Base-by-base conservation (phyloP, 1,140 invertebrate genomes). In the Formica selysi region DNA sequence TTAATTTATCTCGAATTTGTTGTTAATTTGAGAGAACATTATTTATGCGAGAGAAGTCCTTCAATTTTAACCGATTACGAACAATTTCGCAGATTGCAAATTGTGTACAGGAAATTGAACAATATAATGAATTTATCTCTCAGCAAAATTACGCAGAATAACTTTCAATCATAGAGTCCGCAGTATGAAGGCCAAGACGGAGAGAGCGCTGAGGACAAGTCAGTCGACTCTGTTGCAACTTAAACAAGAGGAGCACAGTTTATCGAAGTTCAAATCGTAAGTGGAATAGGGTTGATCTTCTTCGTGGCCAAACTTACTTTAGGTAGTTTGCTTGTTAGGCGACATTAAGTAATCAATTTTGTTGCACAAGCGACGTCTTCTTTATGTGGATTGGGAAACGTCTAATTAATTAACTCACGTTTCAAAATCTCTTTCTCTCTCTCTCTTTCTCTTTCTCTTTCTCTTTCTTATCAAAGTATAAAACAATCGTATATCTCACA, bases 301-400 rank as follows among this genome's bases (percentile, higher is more conserved):
- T 38, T 8, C 38, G 6, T 64, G 61, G 48, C 76, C 64, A 48
- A 89, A 87, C 86, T 89, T 90, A 84, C 61, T 51, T 51, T 51
- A 19, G 76, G 48, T 51, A 64, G 78, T 62, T 86, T 73, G 76
- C 83, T 74, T 68, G 64, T 90, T 85, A 64, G 71, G 38, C 51
- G 68, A 88, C 80, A 90, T 89, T 80, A 86, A 89, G 89, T 90
- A 90, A 90, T 90, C 89, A 90, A 89, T 90, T 90, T 68, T 8
- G 76, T 68, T 26, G 74, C 81, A 85, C 80, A 79, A 79, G 54
- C 81, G 61, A 84, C 76, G 54, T 85, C 87, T 79, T 89, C 81
- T 73, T 89, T 88, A 73, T 61, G 80, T 54, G 59, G 79, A 81
- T 81, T 44, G 79, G n/a, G 51, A 74, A 83, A 54, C 41, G 26